Base-by-base conservation (phyloP, 2,888 invertebrate species). In the Drosophila eohydei region DNA sequence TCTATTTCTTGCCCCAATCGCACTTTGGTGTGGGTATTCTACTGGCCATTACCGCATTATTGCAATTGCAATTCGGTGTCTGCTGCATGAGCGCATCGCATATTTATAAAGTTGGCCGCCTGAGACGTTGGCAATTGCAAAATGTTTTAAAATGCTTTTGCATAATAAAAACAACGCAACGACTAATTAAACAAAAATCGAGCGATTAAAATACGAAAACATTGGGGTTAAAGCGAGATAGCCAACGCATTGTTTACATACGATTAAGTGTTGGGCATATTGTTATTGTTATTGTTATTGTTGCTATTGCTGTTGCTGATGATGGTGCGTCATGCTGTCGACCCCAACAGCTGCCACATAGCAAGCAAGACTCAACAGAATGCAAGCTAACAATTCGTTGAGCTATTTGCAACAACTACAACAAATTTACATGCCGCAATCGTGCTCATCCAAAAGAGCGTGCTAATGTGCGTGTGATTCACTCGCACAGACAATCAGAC, bases 271-370 rank as follows among this genome's bases (percentile, higher is more conserved):
- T 46, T 67, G 59, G 16, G 44, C 16, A 30, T 26, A 36, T 16
- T 71, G 43, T 58, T 48, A 5, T 21, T 55, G 46, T n/a, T 41
- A 51, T 14, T 50, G 54, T 48, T 46, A 16, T 12, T 44, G 32
- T n/a, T 36, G 43, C 8, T 54, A 46, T 4, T 43, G 58, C 1
- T 58, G 46, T 21, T 16, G 21, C 0, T n/a, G 26, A 3, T 40
- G 50, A 5, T 60, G 66, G 54, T 78, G 81, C 77, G 78, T 78
- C 78, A 77, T 78, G 51, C 57, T 75, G 44, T 57, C 65, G 80
- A 75, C 59, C 80, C 78, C 74, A 78, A 68, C 85, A 81, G 82
- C 80, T 88, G 82, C 64, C 82, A 60, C 77, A 76, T 71, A 50
- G 63, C 40, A 52, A 52, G 38, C 43, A 44, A 55, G 59, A 67